Evolutionary conservation across 1,140 invertebrate species (phyloP), one percentile per base, ranked within the genome.

Genomic region (Caenorhabditis inopinata): DNA sequence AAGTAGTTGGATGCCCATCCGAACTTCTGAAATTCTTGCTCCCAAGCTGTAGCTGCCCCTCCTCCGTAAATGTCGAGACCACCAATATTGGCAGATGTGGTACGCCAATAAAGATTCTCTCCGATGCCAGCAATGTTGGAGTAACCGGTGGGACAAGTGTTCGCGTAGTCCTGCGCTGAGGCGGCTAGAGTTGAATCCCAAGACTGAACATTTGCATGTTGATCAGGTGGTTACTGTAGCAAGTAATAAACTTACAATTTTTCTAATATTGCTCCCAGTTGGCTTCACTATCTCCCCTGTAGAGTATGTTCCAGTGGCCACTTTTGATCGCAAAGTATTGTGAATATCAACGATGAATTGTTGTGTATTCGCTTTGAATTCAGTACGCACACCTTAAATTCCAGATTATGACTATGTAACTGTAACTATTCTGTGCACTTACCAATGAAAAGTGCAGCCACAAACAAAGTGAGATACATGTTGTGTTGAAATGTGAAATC

Each of bases 21-120:
- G 74, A 29, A 75, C 12, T 75, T 49, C 27, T 75, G 74, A 12
- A 75, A 75, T 27, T 75, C 74, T 18, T 75, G 42, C 32, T 75
- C 42, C 74, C 74, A 75, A 11, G 42, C 23, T 4, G 32, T 23
- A 12, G 74, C 11, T 18, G 74, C 74, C 21, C 42, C 42, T 49
- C 47, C 47, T 75, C 74, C 74, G 18, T 75, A 68, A 68, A 68
- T n/a, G 23, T 68, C 58, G 42, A 68, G 58, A 11, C 58, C 58
- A 29, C 58, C 32, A 12, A 74, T 42, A 18, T 58, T 47, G 2
- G 58, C 47, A 35, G 58, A 32, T 16, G 68, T 46, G 0, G 16
- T 27, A 21, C 35, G 9, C 58, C 32, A 27, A 16, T 78, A 78
- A 21, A 78, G 29, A 27, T 79, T 79, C 47, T 79, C 78, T 47